Conservation (phyloP, 2,888 invertebrate species). For the Halictus ligatus region DNA sequence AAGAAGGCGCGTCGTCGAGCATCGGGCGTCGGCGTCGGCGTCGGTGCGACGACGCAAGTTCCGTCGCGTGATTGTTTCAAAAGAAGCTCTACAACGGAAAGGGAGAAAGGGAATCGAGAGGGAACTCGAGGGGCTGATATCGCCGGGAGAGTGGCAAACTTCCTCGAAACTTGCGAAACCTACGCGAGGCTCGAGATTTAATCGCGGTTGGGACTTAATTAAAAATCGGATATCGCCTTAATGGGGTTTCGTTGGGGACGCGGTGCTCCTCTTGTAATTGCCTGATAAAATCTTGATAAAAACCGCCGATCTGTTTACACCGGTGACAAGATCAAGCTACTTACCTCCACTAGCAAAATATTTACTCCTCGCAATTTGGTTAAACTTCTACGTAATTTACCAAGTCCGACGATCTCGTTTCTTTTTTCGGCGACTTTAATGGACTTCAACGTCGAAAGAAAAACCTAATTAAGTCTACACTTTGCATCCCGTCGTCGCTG, state of each 20-base stretch:
- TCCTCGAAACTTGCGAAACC: constrained; percentile 11
- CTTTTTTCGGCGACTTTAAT: background rate
- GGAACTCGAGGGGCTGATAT: background rate
- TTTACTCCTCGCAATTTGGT: background rate
- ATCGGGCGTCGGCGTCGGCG: background rate
- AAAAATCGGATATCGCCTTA: constrained; percentile 58
- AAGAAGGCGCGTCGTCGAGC: background rate
- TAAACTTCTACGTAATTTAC: background rate
- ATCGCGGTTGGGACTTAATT: constrained; percentile 47
- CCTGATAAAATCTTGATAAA: background rate
- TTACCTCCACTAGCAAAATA: background rate
- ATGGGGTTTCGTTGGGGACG: constrained; percentile 33
- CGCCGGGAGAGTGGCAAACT: background rate
- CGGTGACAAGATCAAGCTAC: background rate
- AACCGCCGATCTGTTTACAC: background rate
- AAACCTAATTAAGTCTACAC: background rate
- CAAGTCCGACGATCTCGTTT: background rate
- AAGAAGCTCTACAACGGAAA: constrained; percentile 7
- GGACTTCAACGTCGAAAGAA: background rate
- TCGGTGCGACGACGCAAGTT: background rate
- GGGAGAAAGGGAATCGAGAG: background rate
- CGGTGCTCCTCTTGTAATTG: background rate
- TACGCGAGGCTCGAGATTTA: constrained; percentile 1
- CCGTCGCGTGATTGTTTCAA: background rate
- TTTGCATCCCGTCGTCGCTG: background rate